Percentiles rank a stretch among this genome's conserved stretches.
Evolutionary conservation across 2,888 invertebrate genomes (phyloP).

Genomic region (Synergus gifuensis): DNA sequence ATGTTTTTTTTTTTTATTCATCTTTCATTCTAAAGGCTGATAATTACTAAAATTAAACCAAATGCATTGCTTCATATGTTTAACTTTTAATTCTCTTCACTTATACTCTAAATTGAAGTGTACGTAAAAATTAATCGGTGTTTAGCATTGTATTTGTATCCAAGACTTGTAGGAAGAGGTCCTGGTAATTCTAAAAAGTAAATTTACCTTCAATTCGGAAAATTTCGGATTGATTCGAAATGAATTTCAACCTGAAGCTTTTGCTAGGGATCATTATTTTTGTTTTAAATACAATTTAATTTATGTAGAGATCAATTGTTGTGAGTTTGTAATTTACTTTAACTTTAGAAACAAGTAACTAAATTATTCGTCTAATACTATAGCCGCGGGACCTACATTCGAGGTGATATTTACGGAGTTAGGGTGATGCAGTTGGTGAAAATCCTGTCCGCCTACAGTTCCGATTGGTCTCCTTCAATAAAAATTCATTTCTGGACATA

Average conservation of each 20-base stretch:
- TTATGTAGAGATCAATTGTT: not conserved
- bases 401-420: conserved; percentile 35
- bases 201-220: not conserved
- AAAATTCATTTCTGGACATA: conserved; percentile 28
- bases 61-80: not conserved
- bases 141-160: not conserved
- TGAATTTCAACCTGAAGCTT: too few species aligned
- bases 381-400: conserved; percentile 15
- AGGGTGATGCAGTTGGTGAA: conserved; percentile 27
- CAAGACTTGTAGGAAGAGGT: not conserved
- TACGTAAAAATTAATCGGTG: not conserved
- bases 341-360: not conserved
- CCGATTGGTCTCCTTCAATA: conserved; percentile 34
- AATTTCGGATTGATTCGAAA: too few species aligned
- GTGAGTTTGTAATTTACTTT: not conserved
- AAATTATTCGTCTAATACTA: conserved; percentile 4
- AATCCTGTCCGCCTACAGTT: conserved; percentile 34
- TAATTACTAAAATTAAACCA: not conserved
- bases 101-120: not conserved
- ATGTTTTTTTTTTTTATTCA: not conserved
- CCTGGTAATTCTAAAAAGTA: not conserved
- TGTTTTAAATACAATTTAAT: not conserved
- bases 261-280: too few species aligned
- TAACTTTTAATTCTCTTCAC: not conserved
- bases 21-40: not conserved